These are phyloP conservation scores for Willisornis vidua DNA, from an alignment of 2,113 vertebrate species.

Conservation along the genomic window DNA sequence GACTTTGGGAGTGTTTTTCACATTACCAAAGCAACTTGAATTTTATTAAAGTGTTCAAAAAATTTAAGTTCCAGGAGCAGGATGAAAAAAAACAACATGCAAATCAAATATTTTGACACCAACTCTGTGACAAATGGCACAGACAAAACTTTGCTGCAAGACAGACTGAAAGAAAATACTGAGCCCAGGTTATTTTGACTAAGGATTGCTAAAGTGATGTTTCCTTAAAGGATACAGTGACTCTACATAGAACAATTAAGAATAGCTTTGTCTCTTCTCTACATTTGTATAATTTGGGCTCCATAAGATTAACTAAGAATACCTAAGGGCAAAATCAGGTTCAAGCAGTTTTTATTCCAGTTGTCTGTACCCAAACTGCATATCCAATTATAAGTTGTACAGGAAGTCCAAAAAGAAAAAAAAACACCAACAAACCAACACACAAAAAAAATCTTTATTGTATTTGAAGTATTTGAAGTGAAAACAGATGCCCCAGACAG, in stretches of 20 bases:
- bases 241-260: background rate
- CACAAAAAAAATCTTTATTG: background rate
- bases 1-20: background rate
- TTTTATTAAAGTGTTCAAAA: background rate
- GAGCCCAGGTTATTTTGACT: background rate
- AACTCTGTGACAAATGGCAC: background rate
- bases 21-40: background rate
- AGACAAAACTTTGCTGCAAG: background rate
- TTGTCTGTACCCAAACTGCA: background rate
- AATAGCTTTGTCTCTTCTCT: background rate
- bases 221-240: background rate
- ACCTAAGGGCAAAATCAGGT: background rate
- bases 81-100: background rate
- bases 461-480: conserved; percentile 3
- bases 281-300: background rate
- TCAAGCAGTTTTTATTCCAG: background rate
- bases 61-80: background rate
- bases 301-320: background rate
- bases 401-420: background rate
- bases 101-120: background rate
- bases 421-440: background rate
- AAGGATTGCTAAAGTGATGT: background rate
- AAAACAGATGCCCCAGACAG: conserved; percentile 37
- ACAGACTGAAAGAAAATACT: background rate
- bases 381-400: background rate